Conservation (phyloP, 2,113 vertebrate genomes). For the Aegotheles bennettii region DNA sequence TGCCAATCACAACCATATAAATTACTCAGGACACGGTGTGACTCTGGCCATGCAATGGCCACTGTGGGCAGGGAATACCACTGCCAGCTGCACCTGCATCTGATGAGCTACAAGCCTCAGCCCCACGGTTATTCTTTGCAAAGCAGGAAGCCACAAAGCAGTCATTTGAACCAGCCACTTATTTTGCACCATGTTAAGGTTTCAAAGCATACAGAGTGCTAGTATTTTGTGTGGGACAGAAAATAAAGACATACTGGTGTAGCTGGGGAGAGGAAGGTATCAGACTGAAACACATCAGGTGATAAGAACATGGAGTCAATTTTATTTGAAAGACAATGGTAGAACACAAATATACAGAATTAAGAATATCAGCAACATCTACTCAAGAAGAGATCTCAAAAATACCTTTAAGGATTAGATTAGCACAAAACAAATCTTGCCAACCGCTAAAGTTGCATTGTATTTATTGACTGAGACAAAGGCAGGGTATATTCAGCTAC, state of each 20-base stretch:
- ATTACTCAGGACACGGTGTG: neutral
- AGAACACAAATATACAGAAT: neutral
- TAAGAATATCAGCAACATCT: neutral
- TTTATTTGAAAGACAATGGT: neutral
- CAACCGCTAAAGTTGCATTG: neutral
- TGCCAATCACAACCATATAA: neutral
- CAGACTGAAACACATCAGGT: fast-evolving
- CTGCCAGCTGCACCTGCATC: neutral
- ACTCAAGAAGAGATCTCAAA: neutral
- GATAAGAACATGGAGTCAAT: fast-evolving
- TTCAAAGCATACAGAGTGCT: neutral
- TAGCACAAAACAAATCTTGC: neutral
- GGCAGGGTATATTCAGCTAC: neutral
- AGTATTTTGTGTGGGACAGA: neutral
- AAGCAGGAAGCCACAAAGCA: neutral
- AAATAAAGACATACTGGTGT: neutral
- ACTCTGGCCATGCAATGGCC: neutral
- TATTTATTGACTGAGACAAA: neutral
- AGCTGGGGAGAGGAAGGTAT: neutral
- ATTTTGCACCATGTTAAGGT: neutral
- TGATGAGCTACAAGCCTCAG: neutral
- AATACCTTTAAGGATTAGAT: neutral
- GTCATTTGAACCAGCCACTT: neutral
- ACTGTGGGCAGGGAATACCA: fast-evolving
- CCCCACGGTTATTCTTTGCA: neutral